These are phyloP conservation scores for Petrolisthes manimaculis DNA, from an alignment of 2,888 invertebrate genomes.

Conservation along the genomic window DNA sequence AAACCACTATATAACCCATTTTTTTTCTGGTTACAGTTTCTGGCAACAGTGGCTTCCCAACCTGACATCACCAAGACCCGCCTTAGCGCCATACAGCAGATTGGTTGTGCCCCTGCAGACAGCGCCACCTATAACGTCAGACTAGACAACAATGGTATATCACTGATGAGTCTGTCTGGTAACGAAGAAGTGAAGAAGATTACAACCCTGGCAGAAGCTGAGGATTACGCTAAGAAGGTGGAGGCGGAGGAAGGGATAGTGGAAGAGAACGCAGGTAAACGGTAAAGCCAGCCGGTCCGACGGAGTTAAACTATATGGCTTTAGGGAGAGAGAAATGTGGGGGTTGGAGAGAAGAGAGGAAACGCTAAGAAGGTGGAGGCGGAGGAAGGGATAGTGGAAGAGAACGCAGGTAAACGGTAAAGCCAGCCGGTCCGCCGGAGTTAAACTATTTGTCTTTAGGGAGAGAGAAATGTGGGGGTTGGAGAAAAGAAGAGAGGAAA, in stretches of 20 bases:
- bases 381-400: too few relatives aligned
- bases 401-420: too few relatives aligned
- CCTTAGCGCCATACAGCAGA: background rate
- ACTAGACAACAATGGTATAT: background rate
- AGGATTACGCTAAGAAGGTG: background rate
- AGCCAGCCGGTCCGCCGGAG: too few relatives aligned
- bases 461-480: too few relatives aligned
- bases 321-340: too few relatives aligned
- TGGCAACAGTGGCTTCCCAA: background rate
- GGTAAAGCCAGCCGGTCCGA: too few relatives aligned
- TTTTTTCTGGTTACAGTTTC: background rate
- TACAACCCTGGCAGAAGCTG: background rate
- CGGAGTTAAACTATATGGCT: too few relatives aligned
- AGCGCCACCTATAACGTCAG: background rate
- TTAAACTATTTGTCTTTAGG: too few relatives aligned
- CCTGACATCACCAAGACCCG: background rate
- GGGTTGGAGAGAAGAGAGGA: too few relatives aligned
- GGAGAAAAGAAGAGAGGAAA: too few relatives aligned
- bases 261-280: too few relatives aligned
- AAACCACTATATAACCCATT: background rate
- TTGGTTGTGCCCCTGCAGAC: background rate
- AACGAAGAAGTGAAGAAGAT: background rate
- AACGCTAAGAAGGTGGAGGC: too few relatives aligned
- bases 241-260: background rate
- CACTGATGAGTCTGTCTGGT: background rate